Percentiles rank a stretch among this genome's conserved stretches.
These are phyloP conservation scores for Stichopus chloronotus DNA, from an alignment of 35 echinoderm and acorn worm genomes.

Conservation along the genomic window DNA sequence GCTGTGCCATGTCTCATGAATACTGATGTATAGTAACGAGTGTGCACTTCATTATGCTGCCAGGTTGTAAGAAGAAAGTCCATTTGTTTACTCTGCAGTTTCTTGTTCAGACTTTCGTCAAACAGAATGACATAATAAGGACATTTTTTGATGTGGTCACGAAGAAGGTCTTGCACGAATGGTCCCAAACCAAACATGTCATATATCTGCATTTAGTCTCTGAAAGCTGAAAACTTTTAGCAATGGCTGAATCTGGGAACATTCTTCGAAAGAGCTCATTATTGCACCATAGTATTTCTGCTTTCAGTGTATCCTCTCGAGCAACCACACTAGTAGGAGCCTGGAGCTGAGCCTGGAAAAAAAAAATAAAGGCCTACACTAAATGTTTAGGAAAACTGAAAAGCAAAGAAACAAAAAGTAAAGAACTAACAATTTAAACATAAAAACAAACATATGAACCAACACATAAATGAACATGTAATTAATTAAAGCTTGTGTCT, in stretches of 20 bases:
- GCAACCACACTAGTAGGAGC: constrained; percentile 45
- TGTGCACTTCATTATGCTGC: constrained; percentile 47
- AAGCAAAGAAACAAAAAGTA: too few relatives aligned
- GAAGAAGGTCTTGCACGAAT: constrained; percentile 53
- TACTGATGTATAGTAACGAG: constrained; percentile 40
- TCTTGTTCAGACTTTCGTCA: constrained; percentile 59
- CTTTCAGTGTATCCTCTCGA: constrained; percentile 64
- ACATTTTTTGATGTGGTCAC: constrained; percentile 51
- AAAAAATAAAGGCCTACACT: too few relatives aligned
- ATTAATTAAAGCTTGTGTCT: too few relatives aligned
- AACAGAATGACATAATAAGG: constrained; percentile 54
- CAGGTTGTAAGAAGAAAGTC: constrained; percentile 45
- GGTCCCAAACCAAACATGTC: constrained; percentile 63
- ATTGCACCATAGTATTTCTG: constrained; percentile 70
- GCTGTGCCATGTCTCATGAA: constrained; percentile 69
- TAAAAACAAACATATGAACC: too few relatives aligned
- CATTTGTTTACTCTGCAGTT: constrained; percentile 40
- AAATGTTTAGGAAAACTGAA: too few relatives aligned
- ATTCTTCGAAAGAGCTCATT: constrained; percentile 58
- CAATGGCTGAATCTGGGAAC: constrained; percentile 74
- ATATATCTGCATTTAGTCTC: constrained; percentile 56
- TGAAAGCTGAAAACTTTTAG: constrained; percentile 52
- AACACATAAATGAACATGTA: too few relatives aligned
- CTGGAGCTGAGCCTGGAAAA: too few relatives aligned
- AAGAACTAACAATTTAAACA: too few relatives aligned